Conservation (phyloP, 2,797 vertebrate species). For the Taenioides sp. region DNA sequence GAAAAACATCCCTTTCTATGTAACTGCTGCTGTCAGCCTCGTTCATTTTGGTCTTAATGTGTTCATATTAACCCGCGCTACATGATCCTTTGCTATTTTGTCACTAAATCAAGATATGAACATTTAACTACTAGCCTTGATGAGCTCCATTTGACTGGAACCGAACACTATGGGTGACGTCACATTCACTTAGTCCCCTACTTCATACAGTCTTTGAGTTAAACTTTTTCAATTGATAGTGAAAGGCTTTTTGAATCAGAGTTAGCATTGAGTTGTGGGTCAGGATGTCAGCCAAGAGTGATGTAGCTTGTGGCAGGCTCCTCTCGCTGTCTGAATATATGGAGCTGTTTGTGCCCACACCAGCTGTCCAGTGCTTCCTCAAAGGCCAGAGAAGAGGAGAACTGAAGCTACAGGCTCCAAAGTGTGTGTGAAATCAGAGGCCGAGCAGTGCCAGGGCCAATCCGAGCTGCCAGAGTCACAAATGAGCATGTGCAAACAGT, state of each 20-base stretch:
- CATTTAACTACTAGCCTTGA: too few relatives aligned
- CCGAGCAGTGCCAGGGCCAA: slow-evolving; percentile 20
- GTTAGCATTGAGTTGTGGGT: neutral
- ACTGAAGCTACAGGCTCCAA: slow-evolving; percentile 27
- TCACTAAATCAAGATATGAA: too few relatives aligned
- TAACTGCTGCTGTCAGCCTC: too few relatives aligned
- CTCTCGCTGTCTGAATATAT: slow-evolving; percentile 12
- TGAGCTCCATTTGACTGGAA: too few relatives aligned
- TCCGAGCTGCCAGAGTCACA: slow-evolving; percentile 17
- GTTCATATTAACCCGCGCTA: too few relatives aligned
- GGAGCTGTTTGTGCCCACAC: slow-evolving; percentile 24
- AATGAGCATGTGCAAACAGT: slow-evolving; percentile 31
- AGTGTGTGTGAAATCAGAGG: slow-evolving; percentile 39
- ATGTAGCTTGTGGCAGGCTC: slow-evolving; percentile 30
- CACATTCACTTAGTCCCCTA: too few relatives aligned
- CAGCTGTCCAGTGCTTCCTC: slow-evolving; percentile 21
- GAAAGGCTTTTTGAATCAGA: neutral
- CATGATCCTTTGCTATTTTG: too few relatives aligned
- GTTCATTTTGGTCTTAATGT: too few relatives aligned
- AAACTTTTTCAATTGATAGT: neutral
- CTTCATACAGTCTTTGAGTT: too few relatives aligned
- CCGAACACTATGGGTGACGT: too few relatives aligned
- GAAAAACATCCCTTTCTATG: too few relatives aligned
- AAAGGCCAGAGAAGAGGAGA: slow-evolving; percentile 7
- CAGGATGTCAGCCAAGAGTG: slow-evolving; percentile 16